Percentiles rank a stretch among this genome's conserved stretches.
Conservation (phyloP, 35 echinoderm and acorn worm species). For the Apostichopus parvimensis region DNA sequence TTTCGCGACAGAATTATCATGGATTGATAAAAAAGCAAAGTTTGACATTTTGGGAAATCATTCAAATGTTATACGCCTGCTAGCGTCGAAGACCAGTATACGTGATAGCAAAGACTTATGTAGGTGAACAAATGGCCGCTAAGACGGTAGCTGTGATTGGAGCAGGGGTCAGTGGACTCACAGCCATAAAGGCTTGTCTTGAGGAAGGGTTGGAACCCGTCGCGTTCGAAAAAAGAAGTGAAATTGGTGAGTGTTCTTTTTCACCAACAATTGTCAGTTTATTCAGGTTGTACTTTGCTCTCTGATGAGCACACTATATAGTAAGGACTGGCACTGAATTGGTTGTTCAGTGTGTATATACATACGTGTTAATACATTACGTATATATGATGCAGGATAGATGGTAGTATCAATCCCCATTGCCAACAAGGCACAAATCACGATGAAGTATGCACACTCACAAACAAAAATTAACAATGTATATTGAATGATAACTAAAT, state of each 20-base stretch:
- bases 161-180: slow-evolving; percentile 56
- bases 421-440: no score
- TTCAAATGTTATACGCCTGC: not conserved
- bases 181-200: slow-evolving; percentile 53
- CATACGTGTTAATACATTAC: no score
- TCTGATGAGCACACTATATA: no score
- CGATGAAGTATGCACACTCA: no score
- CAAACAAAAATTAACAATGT: no score
- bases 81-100: not conserved
- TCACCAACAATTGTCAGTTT: no score
- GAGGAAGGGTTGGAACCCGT: slow-evolving; percentile 57
- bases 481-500: no score
- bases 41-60: not conserved
- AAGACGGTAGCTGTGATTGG: slow-evolving; percentile 59
- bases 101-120: not conserved
- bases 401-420: no score
- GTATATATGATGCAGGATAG: no score
- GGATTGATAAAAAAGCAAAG: not conserved
- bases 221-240: slow-evolving; percentile 39
- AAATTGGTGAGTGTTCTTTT: slow-evolving; percentile 19
- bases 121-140: not conserved
- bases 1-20: not conserved
- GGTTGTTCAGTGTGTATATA: no score
- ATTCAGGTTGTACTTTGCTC: no score
- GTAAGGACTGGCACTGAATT: no score